Evolutionary conservation across 2,797 vertebrate species (phyloP).

Genomic region (Sphenopsis melanotis): DNA sequence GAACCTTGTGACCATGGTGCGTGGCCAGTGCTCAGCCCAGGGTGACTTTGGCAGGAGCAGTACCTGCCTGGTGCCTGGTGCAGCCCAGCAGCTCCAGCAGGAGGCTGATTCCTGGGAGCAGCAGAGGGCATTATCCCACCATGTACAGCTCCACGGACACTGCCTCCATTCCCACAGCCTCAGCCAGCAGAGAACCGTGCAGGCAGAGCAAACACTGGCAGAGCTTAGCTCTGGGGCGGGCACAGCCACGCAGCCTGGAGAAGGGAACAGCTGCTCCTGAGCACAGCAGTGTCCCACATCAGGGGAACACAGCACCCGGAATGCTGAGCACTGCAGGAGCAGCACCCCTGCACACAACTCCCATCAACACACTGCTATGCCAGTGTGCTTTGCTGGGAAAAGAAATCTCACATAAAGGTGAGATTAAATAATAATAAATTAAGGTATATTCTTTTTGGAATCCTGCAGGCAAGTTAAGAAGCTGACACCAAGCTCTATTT

Average conservation of each 20-base stretch:
- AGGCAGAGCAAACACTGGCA: accelerated
- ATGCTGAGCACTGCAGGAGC: accelerated
- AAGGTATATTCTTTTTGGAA: neutral
- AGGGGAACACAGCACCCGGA: accelerated
- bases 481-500: neutral
- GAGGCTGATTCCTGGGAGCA: neutral
- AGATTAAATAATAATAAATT: neutral
- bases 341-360: neutral
- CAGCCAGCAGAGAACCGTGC: neutral
- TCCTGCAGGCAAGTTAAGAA: neutral
- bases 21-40: accelerated
- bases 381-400: neutral
- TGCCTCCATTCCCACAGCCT: neutral
- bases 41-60: neutral
- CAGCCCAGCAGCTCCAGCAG: accelerated
- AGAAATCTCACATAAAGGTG: neutral
- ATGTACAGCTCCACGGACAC: accelerated
- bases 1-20: neutral
- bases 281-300: neutral
- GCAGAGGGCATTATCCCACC: neutral
- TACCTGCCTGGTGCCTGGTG: neutral
- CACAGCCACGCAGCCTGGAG: accelerated
- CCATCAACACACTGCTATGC: neutral
- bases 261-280: neutral
- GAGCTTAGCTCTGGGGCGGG: neutral